Evolutionary conservation across 2,888 invertebrate genomes (phyloP).

Genomic region (Heliconius charithonia): DNA sequence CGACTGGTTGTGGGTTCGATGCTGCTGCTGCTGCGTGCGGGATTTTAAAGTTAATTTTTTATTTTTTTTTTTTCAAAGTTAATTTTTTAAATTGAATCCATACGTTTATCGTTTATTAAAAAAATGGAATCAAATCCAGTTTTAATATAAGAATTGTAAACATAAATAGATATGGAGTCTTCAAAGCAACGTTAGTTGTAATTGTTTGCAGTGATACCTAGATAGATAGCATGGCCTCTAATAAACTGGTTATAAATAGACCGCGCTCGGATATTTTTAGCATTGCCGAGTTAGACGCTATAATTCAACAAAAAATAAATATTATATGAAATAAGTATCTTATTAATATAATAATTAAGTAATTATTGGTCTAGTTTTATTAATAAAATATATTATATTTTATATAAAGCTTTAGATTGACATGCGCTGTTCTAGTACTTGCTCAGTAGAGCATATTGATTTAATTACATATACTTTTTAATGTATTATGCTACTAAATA

Average conservation of each 20-base stretch:
- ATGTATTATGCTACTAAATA: background rate
- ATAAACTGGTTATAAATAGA: conserved; percentile 41
- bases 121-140: conserved; percentile 7
- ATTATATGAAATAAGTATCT: background rate
- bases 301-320: conserved; percentile 11
- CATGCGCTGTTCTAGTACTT: background rate
- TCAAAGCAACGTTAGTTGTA: conserved; percentile 54
- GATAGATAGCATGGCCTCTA: conserved; percentile 59
- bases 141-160: conserved; percentile 50
- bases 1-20: no score
- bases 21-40: no score
- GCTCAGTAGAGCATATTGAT: conserved; percentile 10
- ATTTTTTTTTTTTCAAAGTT: no score
- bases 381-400: background rate
- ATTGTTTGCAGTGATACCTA: conserved; percentile 65
- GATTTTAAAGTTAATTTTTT: no score
- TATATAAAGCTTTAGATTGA: background rate
- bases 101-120: no score
- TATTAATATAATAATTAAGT: background rate
- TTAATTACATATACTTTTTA: background rate
- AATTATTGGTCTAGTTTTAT: background rate
- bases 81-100: no score
- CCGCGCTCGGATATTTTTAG: conserved; percentile 29
- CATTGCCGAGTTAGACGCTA: background rate
- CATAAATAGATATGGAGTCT: conserved; percentile 50